These are phyloP conservation scores for Lasioglossum malachurum DNA, from an alignment of 2,888 invertebrate species.

Conservation along the genomic window DNA sequence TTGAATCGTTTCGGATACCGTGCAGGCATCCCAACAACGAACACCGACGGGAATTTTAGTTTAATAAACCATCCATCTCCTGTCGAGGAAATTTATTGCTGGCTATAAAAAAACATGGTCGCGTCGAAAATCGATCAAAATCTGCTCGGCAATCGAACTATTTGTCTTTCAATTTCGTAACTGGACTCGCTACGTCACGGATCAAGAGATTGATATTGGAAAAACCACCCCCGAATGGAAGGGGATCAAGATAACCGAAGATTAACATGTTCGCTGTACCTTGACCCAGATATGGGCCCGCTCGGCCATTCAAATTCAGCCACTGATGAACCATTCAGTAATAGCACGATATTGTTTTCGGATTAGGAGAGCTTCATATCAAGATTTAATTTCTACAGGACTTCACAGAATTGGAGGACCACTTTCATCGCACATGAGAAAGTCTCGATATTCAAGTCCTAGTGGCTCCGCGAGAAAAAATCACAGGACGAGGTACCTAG, in stretches of 20 bases:
- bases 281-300: background rate
- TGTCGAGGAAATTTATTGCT: background rate
- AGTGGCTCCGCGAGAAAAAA: background rate
- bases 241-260: background rate
- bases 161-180: background rate
- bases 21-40: background rate
- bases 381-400: background rate
- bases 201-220: conserved; percentile 2
- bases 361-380: background rate
- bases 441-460: background rate
- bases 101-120: background rate
- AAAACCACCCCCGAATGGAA: background rate
- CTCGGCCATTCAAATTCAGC: background rate
- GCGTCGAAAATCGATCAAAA: background rate
- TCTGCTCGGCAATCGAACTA: background rate
- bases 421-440: background rate
- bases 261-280: background rate
- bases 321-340: background rate
- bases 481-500: background rate
- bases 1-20: background rate
- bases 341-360: background rate
- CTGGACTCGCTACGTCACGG: background rate
- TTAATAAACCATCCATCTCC: conserved; percentile 1
- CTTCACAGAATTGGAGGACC: background rate
- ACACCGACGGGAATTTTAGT: background rate